phyloP scores from a whole-genome alignment of 1,140 invertebrate genomes.

The Tetramorium alpestre region DNA sequence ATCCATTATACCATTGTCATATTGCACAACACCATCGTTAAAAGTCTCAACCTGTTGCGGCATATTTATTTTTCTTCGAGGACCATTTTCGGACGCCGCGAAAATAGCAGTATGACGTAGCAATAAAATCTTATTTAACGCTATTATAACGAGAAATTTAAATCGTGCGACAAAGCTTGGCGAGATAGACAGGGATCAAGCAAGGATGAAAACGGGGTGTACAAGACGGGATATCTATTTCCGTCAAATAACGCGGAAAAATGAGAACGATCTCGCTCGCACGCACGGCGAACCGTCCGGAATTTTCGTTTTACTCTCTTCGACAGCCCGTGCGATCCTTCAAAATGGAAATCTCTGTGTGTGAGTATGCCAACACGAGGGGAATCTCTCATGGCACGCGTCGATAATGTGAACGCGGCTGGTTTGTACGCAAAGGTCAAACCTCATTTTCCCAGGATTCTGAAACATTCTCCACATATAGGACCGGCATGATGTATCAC shows the following conservation, averaged over 20 bases:
- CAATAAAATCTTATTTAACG: constrained; percentile 26
- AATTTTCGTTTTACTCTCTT: constrained; percentile 70
- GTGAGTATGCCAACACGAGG: constrained; percentile 9
- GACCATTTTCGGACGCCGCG: background rate
- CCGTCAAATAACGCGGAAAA: constrained; percentile 67
- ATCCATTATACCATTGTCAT: background rate
- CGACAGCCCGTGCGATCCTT: constrained; percentile 21
- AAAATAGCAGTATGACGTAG: background rate
- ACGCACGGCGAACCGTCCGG: constrained; percentile 49
- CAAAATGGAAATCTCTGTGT: constrained; percentile 37
- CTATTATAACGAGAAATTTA: background rate
- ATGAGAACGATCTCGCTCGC: constrained; percentile 24
- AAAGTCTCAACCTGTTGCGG: constrained; percentile 36
- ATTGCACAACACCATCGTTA: constrained; percentile 1
- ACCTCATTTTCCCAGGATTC: constrained; percentile 49
- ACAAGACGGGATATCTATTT: constrained; percentile 52
- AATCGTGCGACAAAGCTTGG: background rate
- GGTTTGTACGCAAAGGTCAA: constrained; percentile 51
- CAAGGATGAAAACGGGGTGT: background rate
- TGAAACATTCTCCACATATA: constrained; percentile 26
- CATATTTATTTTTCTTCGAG: background rate
- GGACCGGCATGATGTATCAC: background rate
- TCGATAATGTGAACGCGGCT: constrained; percentile 58
- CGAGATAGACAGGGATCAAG: background rate
- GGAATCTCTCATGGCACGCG: constrained; percentile 9